Evolutionary conservation across 2,797 vertebrate genomes (phyloP).

Genomic region (Gambusia yucatana): DNA sequence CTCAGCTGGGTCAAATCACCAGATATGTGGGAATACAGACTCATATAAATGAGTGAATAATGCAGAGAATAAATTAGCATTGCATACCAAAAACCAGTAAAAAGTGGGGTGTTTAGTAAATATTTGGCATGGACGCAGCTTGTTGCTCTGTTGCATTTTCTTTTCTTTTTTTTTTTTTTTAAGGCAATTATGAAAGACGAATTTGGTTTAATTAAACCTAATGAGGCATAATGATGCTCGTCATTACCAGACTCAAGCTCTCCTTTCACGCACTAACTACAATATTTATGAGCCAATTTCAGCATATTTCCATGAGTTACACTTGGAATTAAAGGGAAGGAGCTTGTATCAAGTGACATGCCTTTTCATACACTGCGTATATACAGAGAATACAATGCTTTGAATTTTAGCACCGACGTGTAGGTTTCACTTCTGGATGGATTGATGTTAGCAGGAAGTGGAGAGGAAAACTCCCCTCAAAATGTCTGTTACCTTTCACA

Average conservation of each 20-base stretch:
- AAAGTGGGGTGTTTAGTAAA: conserved; percentile 34
- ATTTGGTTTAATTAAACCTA: conserved; percentile 22
- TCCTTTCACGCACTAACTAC: conserved; percentile 5
- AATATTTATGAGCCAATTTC: conserved; percentile 26
- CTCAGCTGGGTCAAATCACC: not conserved
- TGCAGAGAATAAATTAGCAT: conserved; percentile 9
- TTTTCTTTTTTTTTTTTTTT: not conserved
- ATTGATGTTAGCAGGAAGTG: not conserved
- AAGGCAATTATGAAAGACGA: conserved; percentile 41
- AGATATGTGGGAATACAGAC: not conserved
- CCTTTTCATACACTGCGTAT: not conserved
- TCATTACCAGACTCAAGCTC: not conserved
- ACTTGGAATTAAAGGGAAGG: not conserved
- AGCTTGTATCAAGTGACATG: not conserved
- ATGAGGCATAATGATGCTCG: not conserved
- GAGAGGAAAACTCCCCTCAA: not conserved
- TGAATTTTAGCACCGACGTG: not conserved
- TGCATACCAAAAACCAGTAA: not conserved
- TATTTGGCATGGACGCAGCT: conserved; percentile 35
- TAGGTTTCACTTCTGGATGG: not conserved
- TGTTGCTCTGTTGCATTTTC: conserved; percentile 38
- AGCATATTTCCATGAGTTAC: not conserved
- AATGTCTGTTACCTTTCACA: not conserved
- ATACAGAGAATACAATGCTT: not conserved
- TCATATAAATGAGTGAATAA: conserved; percentile 1